These are phyloP conservation scores for Cybosia mesomella DNA, from an alignment of 2,888 invertebrate genomes.

Conservation along the genomic window DNA sequence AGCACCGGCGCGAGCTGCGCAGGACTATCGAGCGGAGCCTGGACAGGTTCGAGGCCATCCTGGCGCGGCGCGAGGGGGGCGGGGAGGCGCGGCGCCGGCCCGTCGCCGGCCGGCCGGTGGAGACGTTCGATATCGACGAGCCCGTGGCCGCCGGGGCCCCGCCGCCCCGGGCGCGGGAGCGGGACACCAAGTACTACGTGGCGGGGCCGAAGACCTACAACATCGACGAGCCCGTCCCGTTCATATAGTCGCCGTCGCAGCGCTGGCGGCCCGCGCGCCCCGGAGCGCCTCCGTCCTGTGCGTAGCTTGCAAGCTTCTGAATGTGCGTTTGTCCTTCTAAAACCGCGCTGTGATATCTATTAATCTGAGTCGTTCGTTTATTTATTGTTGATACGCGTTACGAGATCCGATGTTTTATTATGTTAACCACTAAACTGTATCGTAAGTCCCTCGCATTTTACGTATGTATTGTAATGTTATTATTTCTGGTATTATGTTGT, in stretches of 20 bases:
- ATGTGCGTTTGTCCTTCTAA: slow-evolving; percentile 15
- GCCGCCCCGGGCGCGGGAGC: slow-evolving; percentile 34
- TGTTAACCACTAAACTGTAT: slow-evolving; percentile 15
- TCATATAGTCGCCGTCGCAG: slow-evolving; percentile 39
- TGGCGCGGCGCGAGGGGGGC: slow-evolving; percentile 60
- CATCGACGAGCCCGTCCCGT: slow-evolving; percentile 85
- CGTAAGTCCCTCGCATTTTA: background rate
- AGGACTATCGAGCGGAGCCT: slow-evolving; percentile 82
- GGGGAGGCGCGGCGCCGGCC: slow-evolving; percentile 22
- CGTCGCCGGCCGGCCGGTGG: slow-evolving; percentile 16
- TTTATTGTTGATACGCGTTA: slow-evolving; percentile 23
- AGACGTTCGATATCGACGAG: slow-evolving; percentile 61
- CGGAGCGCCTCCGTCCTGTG: slow-evolving; percentile 3
- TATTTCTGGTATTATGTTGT: slow-evolving; percentile 16
- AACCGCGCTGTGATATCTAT: slow-evolving; percentile 49
- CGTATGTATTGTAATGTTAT: background rate
- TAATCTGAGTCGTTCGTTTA: slow-evolving; percentile 39
- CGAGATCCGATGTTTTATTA: slow-evolving; percentile 19
- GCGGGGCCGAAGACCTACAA: slow-evolving; percentile 85
- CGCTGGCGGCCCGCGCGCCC: no score
- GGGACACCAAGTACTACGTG: slow-evolving; percentile 64
- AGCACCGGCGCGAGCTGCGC: slow-evolving; percentile 57
- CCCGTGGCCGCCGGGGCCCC: slow-evolving; percentile 34
- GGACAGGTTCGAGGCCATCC: slow-evolving; percentile 74
- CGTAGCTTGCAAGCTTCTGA: slow-evolving; percentile 27